Percentiles rank a stretch among this genome's conserved stretches.
phyloP scores from a whole-genome alignment of 2,113 vertebrate species.

The Cervus canadensis region DNA sequence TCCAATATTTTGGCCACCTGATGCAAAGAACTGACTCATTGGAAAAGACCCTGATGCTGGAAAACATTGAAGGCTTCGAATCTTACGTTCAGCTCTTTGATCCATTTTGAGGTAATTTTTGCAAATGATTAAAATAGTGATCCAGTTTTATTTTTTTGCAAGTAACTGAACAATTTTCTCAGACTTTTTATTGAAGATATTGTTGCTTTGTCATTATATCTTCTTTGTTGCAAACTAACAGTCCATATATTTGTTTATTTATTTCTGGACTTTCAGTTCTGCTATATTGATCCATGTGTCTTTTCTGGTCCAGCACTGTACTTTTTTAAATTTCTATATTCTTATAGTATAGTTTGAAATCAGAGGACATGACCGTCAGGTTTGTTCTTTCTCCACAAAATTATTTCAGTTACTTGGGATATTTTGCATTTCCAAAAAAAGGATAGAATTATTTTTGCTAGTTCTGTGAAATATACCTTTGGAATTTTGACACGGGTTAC shows the following conservation, averaged over 20 bases:
- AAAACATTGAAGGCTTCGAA: accelerated
- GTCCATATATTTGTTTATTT: background rate
- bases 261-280: background rate
- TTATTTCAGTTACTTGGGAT: background rate
- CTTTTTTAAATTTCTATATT: background rate
- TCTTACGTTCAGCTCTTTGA: background rate
- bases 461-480: background rate
- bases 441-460: background rate
- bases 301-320: background rate
- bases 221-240: background rate
- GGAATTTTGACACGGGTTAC: background rate
- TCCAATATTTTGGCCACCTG: background rate
- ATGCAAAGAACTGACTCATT: background rate
- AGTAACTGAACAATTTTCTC: background rate
- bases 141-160: background rate
- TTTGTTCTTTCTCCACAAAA: background rate
- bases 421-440: background rate
- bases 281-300: background rate
- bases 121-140: background rate
- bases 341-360: background rate
- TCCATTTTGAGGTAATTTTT: background rate
- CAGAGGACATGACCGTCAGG: background rate
- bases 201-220: background rate
- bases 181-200: background rate
- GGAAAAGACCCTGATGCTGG: background rate